Conservation (phyloP, 2,888 invertebrate genomes). For the Capitulum mitella region DNA sequence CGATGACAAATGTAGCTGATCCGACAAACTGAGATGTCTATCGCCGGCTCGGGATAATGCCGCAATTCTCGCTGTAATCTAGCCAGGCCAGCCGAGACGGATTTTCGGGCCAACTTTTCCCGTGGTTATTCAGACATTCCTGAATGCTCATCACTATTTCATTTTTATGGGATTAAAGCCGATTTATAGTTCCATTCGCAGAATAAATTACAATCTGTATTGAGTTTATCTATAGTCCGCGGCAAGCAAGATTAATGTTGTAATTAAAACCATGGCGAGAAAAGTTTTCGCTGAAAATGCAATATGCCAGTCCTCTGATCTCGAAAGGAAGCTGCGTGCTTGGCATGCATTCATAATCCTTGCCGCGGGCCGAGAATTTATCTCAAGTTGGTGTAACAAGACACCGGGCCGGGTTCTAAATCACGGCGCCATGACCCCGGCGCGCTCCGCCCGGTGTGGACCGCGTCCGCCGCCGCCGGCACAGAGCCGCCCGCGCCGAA, state of each 20-base stretch:
- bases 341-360: background rate
- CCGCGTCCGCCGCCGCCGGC: no score
- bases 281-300: slow-evolving; percentile 16
- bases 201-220: slow-evolving; percentile 26
- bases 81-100: background rate
- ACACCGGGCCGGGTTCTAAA: background rate
- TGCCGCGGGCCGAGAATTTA: background rate
- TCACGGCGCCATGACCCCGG: background rate
- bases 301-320: background rate
- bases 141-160: slow-evolving; percentile 23
- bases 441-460: no score
- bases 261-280: slow-evolving; percentile 22
- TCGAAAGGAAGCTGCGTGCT: slow-evolving; percentile 3
- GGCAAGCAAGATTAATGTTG: slow-evolving; percentile 18
- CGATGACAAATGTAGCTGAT: background rate
- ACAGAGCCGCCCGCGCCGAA: background rate
- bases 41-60: background rate
- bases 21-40: background rate
- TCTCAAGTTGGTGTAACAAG: background rate
- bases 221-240: slow-evolving; percentile 4
- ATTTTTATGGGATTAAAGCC: slow-evolving; percentile 22
- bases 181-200: slow-evolving; percentile 23
- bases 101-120: background rate
- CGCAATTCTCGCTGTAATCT: background rate
- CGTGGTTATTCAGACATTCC: slow-evolving; percentile 19